A percentile compares a stretch with the other conserved stretches of the same genome.
These are phyloP conservation scores for Thelaira solivaga DNA, from an alignment of 2,888 invertebrate genomes.

Conservation along the genomic window DNA sequence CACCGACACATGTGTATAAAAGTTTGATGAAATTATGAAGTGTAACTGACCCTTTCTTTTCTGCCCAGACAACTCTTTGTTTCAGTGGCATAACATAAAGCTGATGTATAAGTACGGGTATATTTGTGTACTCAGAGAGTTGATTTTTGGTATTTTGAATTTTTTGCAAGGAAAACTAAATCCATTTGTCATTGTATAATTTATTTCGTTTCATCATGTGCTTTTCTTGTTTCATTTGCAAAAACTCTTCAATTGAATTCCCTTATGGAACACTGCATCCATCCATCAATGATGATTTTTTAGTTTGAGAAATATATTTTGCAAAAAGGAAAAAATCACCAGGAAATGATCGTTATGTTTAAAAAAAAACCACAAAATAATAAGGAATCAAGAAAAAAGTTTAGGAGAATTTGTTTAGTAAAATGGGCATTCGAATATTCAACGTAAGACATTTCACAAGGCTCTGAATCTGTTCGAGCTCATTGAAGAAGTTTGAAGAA, in stretches of 20 bases:
- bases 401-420: no score
- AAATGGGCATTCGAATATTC: no score
- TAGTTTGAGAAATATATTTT: not conserved
- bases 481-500: no score
- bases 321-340: not conserved
- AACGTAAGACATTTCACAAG: no score
- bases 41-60: slow-evolving; percentile 5
- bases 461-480: no score
- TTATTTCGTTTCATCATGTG: slow-evolving; percentile 16
- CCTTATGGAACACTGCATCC: slow-evolving; percentile 41
- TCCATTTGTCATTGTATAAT: slow-evolving; percentile 27
- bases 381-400: no score
- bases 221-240: not conserved
- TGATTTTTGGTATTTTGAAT: not conserved
- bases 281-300: slow-evolving; percentile 45
- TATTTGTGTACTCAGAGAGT: not conserved
- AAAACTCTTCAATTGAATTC: slow-evolving; percentile 21
- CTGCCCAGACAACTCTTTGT: not conserved
- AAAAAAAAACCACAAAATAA: no score
- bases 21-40: not conserved
- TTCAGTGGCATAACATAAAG: not conserved
- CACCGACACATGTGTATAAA: not conserved
- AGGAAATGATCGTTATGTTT: not conserved
- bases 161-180: not conserved
- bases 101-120: not conserved